These are phyloP conservation scores for Calliopsis andreniformis DNA, from an alignment of 1,140 invertebrate genomes.

Conservation along the genomic window DNA sequence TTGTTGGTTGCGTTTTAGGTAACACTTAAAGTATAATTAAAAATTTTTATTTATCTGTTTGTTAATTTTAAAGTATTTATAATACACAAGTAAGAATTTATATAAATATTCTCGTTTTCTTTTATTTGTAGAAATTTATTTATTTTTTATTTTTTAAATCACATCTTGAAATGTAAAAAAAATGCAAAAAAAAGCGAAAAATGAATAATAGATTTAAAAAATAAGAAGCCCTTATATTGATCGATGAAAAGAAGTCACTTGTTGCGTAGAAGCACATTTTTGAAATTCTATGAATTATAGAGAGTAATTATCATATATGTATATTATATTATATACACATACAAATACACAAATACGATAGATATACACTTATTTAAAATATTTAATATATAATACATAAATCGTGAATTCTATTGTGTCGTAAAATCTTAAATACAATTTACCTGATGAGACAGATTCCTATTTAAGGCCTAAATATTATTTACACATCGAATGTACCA, in stretches of 20 bases:
- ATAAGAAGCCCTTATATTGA: constrained; percentile 40
- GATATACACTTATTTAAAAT: constrained; percentile 50
- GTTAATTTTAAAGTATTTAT: background rate
- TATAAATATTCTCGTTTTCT: background rate
- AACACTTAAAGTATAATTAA: background rate
- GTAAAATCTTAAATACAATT: constrained; percentile 54
- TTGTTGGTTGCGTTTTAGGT: background rate
- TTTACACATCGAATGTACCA: constrained; percentile 26
- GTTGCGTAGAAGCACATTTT: constrained; percentile 66
- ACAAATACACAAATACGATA: constrained; percentile 42
- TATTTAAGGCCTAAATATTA: constrained; percentile 67
- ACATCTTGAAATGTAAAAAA: background rate
- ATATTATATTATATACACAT: constrained; percentile 41
- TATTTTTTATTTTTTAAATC: constrained; percentile 18
- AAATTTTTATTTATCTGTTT: constrained; percentile 38
- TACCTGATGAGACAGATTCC: constrained; percentile 64
- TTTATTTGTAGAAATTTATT: background rate
- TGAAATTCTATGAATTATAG: constrained; percentile 63
- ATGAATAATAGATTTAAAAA: constrained; percentile 17
- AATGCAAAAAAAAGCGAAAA: background rate
- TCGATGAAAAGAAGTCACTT: constrained; percentile 61
- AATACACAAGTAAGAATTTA: background rate
- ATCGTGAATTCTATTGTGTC: constrained; percentile 27
- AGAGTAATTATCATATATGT: constrained; percentile 51
- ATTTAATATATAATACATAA: constrained; percentile 54